Evolutionary conservation across 2,113 vertebrate species (phyloP).

Genomic region (Stictonetta naevosa): DNA sequence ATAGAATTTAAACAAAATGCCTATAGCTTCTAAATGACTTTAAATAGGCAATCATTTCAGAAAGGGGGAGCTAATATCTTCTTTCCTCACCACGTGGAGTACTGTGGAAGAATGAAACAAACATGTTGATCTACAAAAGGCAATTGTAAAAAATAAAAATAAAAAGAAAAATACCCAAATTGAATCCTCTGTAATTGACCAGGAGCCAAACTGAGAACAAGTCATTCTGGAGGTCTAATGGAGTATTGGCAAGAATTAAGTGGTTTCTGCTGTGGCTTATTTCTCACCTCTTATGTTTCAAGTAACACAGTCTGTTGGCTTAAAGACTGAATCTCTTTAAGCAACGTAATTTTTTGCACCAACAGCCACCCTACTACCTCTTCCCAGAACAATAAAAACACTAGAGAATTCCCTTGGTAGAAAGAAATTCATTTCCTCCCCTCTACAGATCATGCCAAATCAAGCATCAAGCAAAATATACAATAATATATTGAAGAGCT

Average conservation of each 20-base stretch:
- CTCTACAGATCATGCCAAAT: not conserved
- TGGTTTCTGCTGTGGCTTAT: not conserved
- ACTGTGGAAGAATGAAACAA: not conserved
- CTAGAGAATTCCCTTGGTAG: not conserved
- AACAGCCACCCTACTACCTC: not conserved
- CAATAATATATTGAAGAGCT: not conserved
- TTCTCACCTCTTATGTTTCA: not conserved
- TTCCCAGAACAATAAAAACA: not conserved
- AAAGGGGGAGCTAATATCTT: not conserved
- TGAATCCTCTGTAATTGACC: not conserved
- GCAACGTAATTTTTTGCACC: not conserved
- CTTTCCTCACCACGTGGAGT: not conserved
- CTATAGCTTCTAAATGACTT: not conserved
- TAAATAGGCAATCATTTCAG: not conserved
- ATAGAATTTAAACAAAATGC: not conserved
- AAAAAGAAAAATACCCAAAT: not conserved
- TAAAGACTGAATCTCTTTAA: not conserved
- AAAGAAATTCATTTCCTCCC: not conserved
- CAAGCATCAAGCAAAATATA: fast-evolving
- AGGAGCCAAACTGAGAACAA: not conserved
- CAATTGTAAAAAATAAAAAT: not conserved
- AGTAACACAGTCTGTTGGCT: not conserved
- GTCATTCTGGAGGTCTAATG: not conserved
- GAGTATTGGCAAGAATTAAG: not conserved
- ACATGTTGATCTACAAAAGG: not conserved